These are phyloP conservation scores for Oncorhynchus keta DNA, from an alignment of 2,113 vertebrate genomes.

Conservation along the genomic window DNA sequence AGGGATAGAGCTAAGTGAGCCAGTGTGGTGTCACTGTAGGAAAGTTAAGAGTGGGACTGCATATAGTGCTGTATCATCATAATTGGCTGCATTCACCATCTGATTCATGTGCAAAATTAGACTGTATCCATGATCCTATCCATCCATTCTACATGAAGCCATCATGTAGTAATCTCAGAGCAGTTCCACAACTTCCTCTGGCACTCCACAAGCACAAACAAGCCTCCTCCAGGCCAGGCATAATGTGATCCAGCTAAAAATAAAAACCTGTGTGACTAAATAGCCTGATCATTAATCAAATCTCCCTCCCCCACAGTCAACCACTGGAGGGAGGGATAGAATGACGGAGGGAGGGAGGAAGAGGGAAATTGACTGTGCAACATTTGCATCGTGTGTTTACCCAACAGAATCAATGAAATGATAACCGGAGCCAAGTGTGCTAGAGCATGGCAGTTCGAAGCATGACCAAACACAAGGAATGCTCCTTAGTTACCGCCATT, in stretches of 20 bases:
- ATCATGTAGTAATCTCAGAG: no score
- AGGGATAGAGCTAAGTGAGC: no score
- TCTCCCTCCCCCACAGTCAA: background rate
- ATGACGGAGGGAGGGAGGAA: background rate
- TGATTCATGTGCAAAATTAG: constrained; percentile 23
- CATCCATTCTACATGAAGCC: no score
- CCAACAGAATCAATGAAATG: constrained; percentile 62
- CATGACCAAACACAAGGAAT: constrained; percentile 67
- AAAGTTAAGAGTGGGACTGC: background rate
- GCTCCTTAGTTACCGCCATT: constrained; percentile 33
- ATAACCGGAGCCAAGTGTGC: constrained; percentile 44
- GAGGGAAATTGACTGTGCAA: background rate
- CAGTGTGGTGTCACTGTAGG: background rate
- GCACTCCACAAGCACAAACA: constrained; percentile 40
- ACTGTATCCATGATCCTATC: constrained; percentile 44
- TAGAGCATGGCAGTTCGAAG: constrained; percentile 42
- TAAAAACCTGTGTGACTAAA: constrained; percentile 19
- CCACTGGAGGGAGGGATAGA: no score
- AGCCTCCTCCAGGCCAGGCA: constrained; percentile 9
- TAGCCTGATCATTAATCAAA: constrained; percentile 35
- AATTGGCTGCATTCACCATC: no score
- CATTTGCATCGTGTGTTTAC: constrained; percentile 51
- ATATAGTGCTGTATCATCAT: constrained; percentile 18
- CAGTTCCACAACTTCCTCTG: constrained; percentile 34
- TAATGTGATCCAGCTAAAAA: constrained; percentile 7